Evolutionary conservation across 2,888 invertebrate genomes (phyloP), one percentile per base, ranked within the genome.

Genomic region (Thera britannica): DNA sequence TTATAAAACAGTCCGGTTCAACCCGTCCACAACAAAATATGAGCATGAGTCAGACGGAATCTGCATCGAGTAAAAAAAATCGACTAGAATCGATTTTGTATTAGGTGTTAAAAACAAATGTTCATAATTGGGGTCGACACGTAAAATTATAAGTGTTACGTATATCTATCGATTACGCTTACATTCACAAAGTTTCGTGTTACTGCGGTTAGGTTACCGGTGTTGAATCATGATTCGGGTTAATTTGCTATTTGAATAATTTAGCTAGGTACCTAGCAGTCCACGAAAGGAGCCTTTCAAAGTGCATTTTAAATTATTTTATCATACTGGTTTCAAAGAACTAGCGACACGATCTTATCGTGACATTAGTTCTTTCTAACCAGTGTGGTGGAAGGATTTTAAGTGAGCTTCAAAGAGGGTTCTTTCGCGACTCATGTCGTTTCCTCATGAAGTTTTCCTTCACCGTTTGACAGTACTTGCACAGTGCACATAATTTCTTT

Each of bases 171-270:
- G 62, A 70, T 68, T 72, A 74, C 68, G 70, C 72, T 75, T 56
- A 75, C 75, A 76, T 78, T 78, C 74, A 70, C 79, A 75, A 78
- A 81, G 83, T 79, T 74, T 83, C 82, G 72, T 56, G 62, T 83
- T 82, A 74, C 78, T 77, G 82, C 70, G 80, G 83, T 77, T 78
- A 60, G 59, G 67, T 71, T 74, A 71, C 64, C 61, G 62, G 64
- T 59, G 62, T 66, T 62, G 56, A 46, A 60, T 66, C 46, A 68
- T 23, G 36, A 56, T 57, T 66, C 44, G 23, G 23, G 46, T 38
- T n/a, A 58, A 58, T 38, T 59, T 55, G 36, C 3, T 65, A 48
- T 36, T 64, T 52, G 48, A 58, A 58, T 58, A 41, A 41, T 41
- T 2, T 38, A 38, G 44, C 23, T 44, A 44, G 7, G 44, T 44